These are phyloP conservation scores for Epicauta chinensis DNA, from an alignment of 1,140 invertebrate genomes.

Conservation along the genomic window DNA sequence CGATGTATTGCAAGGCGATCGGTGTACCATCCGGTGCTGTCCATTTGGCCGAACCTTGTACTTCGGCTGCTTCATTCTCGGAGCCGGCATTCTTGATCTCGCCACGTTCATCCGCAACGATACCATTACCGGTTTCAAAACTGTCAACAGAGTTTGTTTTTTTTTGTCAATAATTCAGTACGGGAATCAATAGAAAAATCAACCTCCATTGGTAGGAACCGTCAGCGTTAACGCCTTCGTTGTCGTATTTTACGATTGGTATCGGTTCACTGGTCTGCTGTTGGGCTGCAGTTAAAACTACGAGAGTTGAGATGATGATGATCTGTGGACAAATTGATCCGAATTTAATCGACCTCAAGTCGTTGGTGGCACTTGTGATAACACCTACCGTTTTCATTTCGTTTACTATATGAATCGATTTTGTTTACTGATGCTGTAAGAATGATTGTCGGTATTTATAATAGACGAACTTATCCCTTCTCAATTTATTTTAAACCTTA, in stretches of 20 bases:
- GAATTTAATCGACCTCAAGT: neutral
- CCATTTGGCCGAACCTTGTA: constrained; percentile 43
- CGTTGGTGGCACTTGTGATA: neutral
- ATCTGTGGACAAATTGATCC: neutral
- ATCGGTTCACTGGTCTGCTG: constrained; percentile 13
- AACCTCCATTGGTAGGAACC: constrained; percentile 23
- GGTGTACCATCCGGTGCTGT: constrained; percentile 50
- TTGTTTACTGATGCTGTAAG: constrained; percentile 15
- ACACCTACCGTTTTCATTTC: constrained; percentile 22
- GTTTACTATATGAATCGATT: neutral
- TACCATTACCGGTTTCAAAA: constrained; percentile 66
- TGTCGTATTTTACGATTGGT: constrained; percentile 23
- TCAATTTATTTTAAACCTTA: constrained; percentile 7
- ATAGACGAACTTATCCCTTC: constrained; percentile 13
- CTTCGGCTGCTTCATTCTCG: constrained; percentile 33
- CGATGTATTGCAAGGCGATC: constrained; percentile 47
- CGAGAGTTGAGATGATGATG: neutral
- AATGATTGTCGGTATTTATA: constrained; percentile 11
- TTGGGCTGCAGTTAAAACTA: neutral
- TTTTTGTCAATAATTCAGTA: neutral
- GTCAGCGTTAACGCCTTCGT: constrained; percentile 21
- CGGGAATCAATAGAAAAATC: constrained; percentile 1
- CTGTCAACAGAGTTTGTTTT: constrained; percentile 37
- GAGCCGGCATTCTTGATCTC: constrained; percentile 47
- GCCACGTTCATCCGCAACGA: constrained; percentile 55